Evolutionary conservation across 2,113 vertebrate genomes (phyloP), one percentile per base, ranked within the genome.

Genomic region (Pheucticus melanocephalus): DNA sequence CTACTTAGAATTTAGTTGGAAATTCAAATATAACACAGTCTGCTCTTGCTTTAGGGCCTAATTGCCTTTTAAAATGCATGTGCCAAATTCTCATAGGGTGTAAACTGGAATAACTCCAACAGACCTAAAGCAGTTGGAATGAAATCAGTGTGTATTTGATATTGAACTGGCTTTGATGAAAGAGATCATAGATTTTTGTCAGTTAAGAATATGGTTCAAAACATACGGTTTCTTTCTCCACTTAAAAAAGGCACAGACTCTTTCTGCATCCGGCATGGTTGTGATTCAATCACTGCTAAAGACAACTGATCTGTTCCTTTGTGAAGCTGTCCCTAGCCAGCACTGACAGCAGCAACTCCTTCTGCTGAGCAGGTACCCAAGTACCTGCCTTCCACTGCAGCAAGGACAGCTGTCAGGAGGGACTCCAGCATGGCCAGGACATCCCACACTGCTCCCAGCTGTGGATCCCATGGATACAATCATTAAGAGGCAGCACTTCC

Each of bases 141-240:
- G 79, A 95, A 87, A 95, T 91, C 66, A 77, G 66, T n/a, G 47
- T 93, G 79, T 35, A 92, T 96, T 96, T 96, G 93, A 95, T 97
- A 89, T 87, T 69, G 63, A 91, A 65, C 84, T 79, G 78, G 81
- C 93, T 95, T 95, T 95, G 91, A 92, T 92, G 94, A 80, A 94
- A 78, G 27, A 94, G 91, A 96, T 95, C 81, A 73, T 2, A 94
- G 94, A 91, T 89, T 94, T 92, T 65, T 95, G 84, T 89, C 91
- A 91, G 91, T 90, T 95, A 85, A 80, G 81, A 44, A 53, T 68
- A 76, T 12, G 23, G 66, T 79, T 80, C 92, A 73, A 82, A 91
- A 70, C 2, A 11, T 44, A 42, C 66, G 63, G 33, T 59, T 95
- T 87, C 51, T 72, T 78, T 84, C 61, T 85, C 61, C 31, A 33